phyloP scores from a whole-genome alignment of 2,888 invertebrate species.

The Eurytoma californica region DNA sequence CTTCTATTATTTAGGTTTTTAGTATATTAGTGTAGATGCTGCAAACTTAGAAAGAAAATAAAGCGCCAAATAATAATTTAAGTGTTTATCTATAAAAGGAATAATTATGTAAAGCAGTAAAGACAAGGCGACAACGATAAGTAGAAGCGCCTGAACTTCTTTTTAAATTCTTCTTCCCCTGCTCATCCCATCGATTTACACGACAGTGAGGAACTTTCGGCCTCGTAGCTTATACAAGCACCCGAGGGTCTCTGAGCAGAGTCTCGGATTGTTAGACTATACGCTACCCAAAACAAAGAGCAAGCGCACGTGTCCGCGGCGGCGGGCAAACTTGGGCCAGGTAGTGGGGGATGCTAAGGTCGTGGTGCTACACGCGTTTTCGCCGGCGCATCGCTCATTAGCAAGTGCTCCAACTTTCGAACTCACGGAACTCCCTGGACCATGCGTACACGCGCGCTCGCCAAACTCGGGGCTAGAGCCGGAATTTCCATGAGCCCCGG shows the following conservation, averaged over 20 bases:
- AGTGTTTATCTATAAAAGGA: no score
- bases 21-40: no score
- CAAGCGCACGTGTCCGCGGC: conserved; percentile 18
- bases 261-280: neutral
- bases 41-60: no score
- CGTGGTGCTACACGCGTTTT: conserved; percentile 40
- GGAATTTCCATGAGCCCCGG: conserved; percentile 40
- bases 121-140: no score
- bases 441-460: conserved; percentile 2
- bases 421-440: conserved; percentile 24
- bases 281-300: neutral
- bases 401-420: conserved; percentile 69
- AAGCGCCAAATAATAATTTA: no score
- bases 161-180: no score
- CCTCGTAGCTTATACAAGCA: no score
- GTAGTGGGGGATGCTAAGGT: conserved; percentile 7
- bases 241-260: no score
- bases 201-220: neutral
- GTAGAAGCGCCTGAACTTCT: no score
- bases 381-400: conserved; percentile 69
- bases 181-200: neutral
- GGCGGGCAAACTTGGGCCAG: conserved; percentile 14
- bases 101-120: no score
- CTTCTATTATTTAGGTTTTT: no score
- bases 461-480: neutral